Evolutionary conservation across 2,113 vertebrate genomes (phyloP), one percentile per base, ranked within the genome.

Genomic region (human): DNA sequence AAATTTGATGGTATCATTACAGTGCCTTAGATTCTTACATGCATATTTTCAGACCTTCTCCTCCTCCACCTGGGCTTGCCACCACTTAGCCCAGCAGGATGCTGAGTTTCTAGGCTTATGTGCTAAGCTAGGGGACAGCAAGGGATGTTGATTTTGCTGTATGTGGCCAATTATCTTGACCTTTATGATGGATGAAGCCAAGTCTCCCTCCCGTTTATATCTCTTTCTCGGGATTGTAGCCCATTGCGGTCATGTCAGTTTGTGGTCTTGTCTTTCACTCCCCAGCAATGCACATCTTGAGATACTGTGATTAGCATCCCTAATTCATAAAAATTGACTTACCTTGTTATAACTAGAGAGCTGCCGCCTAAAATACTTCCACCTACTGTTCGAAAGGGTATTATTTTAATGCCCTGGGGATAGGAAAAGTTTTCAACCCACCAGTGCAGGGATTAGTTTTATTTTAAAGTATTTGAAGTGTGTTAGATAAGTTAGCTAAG

Each of bases 101-200:
- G 97, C 96, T 98, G 98, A 97, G 98, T 98, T 99, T 98, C 98
- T 98, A 89, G 45, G 52, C 98, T 98, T 98, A 98, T 98, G 25
- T 35, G 91, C 97, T 98, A 98, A 97, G 95, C 94, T 83, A 90
- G 98, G 94, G 98, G 97, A 98, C 98, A 98, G 97, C 27, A 35
- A 96, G 93, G 83, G 97, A 98, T 98, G 97, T 98, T 99, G 99
- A 99, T 99, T 99, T 98, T 98, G 97, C 98, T 98, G 97, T 98
- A 98, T 99, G 99, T 98, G 99, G 98, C 98, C 99, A 99, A 99
- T 99, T 99, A 99, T 98, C 94, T 98, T 99, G 99, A 99, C 99
- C 98, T 99, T 99, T 99, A 97, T 98, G 98, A 99, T 98, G 98
- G 96, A 98, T 98, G 98, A 98, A 98, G 98, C 98, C 0, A 6